Evolutionary conservation across 2,888 invertebrate genomes (phyloP).

Genomic region (Leptopilina myrica): DNA sequence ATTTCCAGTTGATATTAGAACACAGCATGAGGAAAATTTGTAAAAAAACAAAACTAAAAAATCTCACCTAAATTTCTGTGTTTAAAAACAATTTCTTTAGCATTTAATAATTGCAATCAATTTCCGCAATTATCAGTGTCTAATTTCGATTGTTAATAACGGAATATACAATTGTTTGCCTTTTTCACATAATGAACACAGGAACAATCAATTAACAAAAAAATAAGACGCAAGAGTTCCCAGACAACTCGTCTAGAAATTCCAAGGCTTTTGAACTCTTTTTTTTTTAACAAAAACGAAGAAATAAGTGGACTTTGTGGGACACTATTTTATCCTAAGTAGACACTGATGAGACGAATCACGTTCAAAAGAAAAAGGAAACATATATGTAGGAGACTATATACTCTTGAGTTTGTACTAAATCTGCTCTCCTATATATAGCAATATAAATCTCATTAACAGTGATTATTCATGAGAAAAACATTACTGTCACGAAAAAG

Average conservation of each 20-base stretch:
- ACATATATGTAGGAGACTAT: neutral
- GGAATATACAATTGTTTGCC: neutral
- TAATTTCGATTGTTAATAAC: neutral
- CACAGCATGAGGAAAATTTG: too few relatives aligned
- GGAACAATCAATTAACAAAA: neutral
- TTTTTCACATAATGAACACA: neutral
- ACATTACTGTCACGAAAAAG: slow-evolving; percentile 13
- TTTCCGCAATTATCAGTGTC: neutral
- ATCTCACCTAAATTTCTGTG: too few relatives aligned
- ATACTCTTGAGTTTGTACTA: slow-evolving; percentile 21
- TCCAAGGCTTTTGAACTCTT: slow-evolving; percentile 21
- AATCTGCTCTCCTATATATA: slow-evolving; percentile 19
- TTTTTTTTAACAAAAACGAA: neutral
- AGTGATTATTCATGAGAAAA: slow-evolving; percentile 37
- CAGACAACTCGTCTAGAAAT: slow-evolving; percentile 27
- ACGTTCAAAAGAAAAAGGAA: slow-evolving; percentile 29
- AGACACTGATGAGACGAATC: slow-evolving; percentile 34
- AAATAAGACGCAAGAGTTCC: neutral
- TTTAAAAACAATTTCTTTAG: too few relatives aligned
- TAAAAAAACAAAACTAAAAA: too few relatives aligned
- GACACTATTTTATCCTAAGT: slow-evolving; percentile 26
- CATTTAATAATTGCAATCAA: too few relatives aligned
- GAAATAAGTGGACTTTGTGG: slow-evolving; percentile 31
- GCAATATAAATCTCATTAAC: slow-evolving; percentile 16
- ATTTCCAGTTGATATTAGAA: too few relatives aligned